These are phyloP conservation scores for Holotrichia oblita DNA, from an alignment of 1,140 invertebrate species.

Conservation along the genomic window DNA sequence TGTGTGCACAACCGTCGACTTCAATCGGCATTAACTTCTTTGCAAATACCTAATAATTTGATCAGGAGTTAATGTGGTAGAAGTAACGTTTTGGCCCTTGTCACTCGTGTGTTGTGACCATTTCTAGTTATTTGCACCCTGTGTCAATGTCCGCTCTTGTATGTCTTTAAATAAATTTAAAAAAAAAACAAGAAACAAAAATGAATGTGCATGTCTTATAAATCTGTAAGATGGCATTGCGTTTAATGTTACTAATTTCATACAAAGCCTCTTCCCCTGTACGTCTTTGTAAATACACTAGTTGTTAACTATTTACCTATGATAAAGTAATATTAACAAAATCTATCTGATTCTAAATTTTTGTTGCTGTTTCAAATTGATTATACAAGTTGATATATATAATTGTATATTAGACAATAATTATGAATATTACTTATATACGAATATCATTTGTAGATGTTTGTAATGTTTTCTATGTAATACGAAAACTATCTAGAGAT, in stretches of 20 bases:
- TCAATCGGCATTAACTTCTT: not conserved
- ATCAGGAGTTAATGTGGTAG: not conserved
- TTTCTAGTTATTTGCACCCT: constrained; percentile 54
- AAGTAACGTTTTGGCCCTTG: constrained; percentile 31
- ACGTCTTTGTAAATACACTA: constrained; percentile 38
- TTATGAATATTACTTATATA: constrained; percentile 10
- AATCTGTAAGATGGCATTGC: constrained; percentile 49
- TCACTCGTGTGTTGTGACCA: constrained; percentile 61
- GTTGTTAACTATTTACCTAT: constrained; percentile 2
- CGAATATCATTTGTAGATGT: constrained; percentile 38
- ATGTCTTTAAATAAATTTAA: constrained; percentile 42
- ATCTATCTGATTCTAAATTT: not conserved
- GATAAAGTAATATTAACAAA: not conserved
- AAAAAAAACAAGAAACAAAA: constrained; percentile 33
- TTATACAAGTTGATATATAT: constrained; percentile 26
- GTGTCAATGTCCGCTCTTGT: constrained; percentile 58
- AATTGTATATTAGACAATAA: constrained; percentile 40
- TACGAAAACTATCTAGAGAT: constrained; percentile 21
- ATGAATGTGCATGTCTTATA: constrained; percentile 50
- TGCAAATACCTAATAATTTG: not conserved
- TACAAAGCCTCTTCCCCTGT: not conserved
- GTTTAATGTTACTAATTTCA: constrained; percentile 46
- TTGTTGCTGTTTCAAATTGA: constrained; percentile 35
- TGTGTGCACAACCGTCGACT: constrained; percentile 17
- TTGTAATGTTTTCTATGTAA: constrained; percentile 6